Evolutionary conservation across 2,797 vertebrate genomes (phyloP), one percentile per base, ranked within the genome.

Genomic region (Leucoraja ocellata): DNA sequence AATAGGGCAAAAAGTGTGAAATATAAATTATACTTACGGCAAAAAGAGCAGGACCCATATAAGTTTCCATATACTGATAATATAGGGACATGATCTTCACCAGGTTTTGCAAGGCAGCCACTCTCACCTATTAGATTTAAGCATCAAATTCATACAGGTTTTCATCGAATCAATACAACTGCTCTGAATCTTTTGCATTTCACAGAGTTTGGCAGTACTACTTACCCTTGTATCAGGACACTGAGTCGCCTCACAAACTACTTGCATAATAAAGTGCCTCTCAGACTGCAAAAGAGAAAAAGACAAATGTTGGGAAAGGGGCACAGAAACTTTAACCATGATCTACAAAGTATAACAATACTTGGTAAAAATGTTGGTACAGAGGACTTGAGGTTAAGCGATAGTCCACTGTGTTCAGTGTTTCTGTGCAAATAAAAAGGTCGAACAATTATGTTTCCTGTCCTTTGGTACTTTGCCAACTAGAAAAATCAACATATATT

Each of bases 41-140:
- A 14, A 99, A 99, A 91, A 99, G 97, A 6, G 99, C 99, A 0
- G 98, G 98, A 0, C 99, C 99, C 99, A 99, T 99, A 94, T 99
- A 99, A 0, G 99, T 98, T 96, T 99, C 99, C 99, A 99, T 99
- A 93, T 99, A 99, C 94, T 99, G 98, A 65, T 99, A 99, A 94
- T 99, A 99, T 93, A 99, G 97, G 79, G 98, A 99, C 99, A 99
- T 99, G 93, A 99, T 99, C 97, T 99, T 99, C 96, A 99, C 99
- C 97, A 99, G 95, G 95, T 99, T 99, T 97, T 99, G 99, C 76
- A 99, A 94, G 14, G 99, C 99, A 86, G 98, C 99, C 95, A 99
- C 99, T 71, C 99, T 97, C 94, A 99, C 99, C 99, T 99, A 94
- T 63, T 91, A 58, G 84, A 79, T 71, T 0, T 93, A 81, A 94